phyloP scores from a whole-genome alignment of 2,113 vertebrate species.

The Gasterosteus aculeatus region DNA sequence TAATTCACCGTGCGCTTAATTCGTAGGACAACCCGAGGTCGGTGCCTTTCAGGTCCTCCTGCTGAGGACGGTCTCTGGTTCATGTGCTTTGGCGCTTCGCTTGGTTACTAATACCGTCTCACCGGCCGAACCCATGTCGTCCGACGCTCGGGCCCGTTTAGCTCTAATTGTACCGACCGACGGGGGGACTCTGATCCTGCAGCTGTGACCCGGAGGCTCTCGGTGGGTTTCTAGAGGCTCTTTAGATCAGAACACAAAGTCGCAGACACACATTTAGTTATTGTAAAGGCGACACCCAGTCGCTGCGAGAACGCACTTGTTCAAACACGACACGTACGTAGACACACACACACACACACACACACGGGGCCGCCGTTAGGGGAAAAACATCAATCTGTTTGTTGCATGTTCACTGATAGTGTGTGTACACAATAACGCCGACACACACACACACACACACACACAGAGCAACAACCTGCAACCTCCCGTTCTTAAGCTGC shows the following conservation, averaged over 20 bases:
- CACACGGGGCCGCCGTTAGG: background rate
- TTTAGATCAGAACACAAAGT: background rate
- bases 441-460: conserved; percentile 30
- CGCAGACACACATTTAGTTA: background rate
- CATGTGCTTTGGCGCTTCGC: too few relatives aligned
- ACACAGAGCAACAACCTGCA: conserved; percentile 31
- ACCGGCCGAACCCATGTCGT: background rate
- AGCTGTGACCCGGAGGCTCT: conserved; percentile 1
- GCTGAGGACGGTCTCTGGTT: background rate
- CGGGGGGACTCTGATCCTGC: background rate
- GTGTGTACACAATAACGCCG: conserved; percentile 32
- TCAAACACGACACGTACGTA: conserved; percentile 32
- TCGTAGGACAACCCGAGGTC: background rate
- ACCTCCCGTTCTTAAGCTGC: conserved; percentile 34
- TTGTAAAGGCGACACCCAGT: conserved; percentile 21
- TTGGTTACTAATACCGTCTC: background rate
- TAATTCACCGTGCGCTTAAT: background rate
- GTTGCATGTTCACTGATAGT: conserved; percentile 36
- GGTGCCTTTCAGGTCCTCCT: background rate
- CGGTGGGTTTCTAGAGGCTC: background rate
- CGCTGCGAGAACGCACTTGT: conserved; percentile 16
- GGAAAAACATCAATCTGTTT: conserved; percentile 44
- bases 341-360: background rate
- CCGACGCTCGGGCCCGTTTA: background rate
- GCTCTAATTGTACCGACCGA: conserved; percentile 3